These are phyloP conservation scores for Lepus townsendii DNA, from an alignment of 2,797 vertebrate species.

Conservation along the genomic window DNA sequence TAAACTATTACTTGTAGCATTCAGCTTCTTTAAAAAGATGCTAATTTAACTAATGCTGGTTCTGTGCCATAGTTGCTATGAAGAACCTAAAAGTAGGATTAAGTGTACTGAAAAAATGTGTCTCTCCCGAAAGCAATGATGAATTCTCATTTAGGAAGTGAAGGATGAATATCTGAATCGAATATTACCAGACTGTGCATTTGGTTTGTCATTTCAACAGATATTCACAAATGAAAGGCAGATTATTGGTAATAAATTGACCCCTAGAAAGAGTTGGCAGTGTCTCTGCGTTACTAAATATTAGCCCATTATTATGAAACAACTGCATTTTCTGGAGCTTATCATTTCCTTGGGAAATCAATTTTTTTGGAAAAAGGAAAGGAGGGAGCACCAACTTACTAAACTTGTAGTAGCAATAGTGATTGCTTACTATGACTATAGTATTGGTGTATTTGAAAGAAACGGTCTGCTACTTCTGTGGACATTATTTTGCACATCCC, in stretches of 20 bases:
- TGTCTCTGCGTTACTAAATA: slow-evolving; percentile 10
- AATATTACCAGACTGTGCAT: neutral
- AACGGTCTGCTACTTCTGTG: neutral
- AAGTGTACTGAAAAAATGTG: slow-evolving; percentile 30
- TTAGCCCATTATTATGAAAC: neutral
- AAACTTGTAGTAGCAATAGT: neutral
- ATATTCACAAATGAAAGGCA: neutral
- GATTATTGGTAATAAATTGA: slow-evolving; percentile 46
- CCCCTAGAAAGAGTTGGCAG: neutral
- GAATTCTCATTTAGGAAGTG: slow-evolving; percentile 54
- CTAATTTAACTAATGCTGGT: neutral
- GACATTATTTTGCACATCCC: neutral
- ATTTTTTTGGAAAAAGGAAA: neutral
- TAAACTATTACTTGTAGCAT: neutral
- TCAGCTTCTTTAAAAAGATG: slow-evolving; percentile 47
- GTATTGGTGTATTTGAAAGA: neutral
- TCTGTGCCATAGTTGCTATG: slow-evolving; percentile 36
- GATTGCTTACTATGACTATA: slow-evolving; percentile 15
- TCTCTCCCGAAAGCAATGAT: slow-evolving; percentile 23
- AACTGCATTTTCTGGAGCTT: neutral
- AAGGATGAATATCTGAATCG: slow-evolving; percentile 33
- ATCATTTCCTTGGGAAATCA: slow-evolving; percentile 6
- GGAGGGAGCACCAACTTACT: neutral
- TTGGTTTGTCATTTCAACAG: slow-evolving; percentile 51
- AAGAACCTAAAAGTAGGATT: slow-evolving; percentile 33